A percentile compares a stretch with the other conserved stretches of the same genome.
phyloP scores from a whole-genome alignment of 2,113 vertebrate genomes.

The Orthochromis malagaraziensis region DNA sequence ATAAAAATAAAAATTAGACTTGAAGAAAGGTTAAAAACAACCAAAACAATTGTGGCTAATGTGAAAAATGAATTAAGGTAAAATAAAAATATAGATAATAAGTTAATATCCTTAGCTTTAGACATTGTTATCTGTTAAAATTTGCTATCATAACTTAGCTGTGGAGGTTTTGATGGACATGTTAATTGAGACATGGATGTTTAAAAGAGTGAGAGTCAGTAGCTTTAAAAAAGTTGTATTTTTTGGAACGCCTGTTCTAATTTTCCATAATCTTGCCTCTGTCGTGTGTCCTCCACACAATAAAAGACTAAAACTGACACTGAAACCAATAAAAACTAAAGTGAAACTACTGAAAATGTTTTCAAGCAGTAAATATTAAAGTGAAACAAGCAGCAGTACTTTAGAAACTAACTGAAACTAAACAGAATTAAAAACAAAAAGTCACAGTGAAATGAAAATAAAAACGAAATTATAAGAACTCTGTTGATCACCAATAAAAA shows the following conservation, averaged over 20 bases:
- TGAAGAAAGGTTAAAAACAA: neutral
- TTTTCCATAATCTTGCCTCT: neutral
- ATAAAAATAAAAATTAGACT: neutral
- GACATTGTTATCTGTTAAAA: neutral
- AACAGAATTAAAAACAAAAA: neutral
- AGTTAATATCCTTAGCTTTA: neutral
- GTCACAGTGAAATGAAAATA: neutral
- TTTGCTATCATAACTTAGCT: neutral
- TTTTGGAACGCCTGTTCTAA: neutral
- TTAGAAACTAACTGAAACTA: neutral
- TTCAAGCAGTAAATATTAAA: neutral
- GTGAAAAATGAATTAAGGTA: neutral
- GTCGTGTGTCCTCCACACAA: rapidly evolving
- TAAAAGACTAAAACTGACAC: neutral
- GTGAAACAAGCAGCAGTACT: neutral
- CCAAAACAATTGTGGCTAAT: neutral
- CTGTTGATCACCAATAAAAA: neutral
- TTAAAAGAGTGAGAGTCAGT: neutral
- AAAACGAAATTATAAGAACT: neutral
- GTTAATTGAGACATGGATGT: neutral
- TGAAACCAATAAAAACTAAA: neutral
- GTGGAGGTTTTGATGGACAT: neutral
- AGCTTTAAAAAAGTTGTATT: neutral
- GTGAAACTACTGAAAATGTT: neutral
- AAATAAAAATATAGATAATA: neutral